Evolutionary conservation across 1,140 invertebrate genomes (phyloP).

Genomic region (Atta colombica): DNA sequence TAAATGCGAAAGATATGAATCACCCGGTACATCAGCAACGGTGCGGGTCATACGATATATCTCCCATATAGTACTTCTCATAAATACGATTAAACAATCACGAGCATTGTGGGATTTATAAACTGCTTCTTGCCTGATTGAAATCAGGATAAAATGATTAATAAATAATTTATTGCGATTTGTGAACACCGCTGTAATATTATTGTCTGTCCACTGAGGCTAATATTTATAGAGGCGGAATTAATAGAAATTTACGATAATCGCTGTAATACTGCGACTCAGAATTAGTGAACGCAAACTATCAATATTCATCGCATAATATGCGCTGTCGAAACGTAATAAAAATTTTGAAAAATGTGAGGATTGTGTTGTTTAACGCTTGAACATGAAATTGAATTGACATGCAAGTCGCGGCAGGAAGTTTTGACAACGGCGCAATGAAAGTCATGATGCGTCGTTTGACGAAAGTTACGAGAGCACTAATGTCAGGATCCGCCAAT

Average conservation of each 20-base stretch:
- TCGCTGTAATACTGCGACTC: conserved; percentile 45
- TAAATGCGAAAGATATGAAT: conserved; percentile 29
- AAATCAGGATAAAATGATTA: conserved; percentile 36
- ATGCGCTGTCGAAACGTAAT: conserved; percentile 1
- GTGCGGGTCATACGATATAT: neutral
- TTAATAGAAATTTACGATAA: conserved; percentile 58
- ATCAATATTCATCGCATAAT: conserved; percentile 32
- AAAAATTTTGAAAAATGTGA: conserved; percentile 33
- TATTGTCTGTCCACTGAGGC: conserved; percentile 17
- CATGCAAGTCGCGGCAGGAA: conserved; percentile 18
- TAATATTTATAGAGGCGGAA: conserved; percentile 23
- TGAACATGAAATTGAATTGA: conserved; percentile 20
- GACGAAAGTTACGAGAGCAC: neutral
- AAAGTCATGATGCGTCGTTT: neutral
- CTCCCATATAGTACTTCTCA: neutral
- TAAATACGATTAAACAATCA: conserved; percentile 39
- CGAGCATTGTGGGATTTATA: conserved; percentile 31
- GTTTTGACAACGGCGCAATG: neutral
- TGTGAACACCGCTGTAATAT: neutral
- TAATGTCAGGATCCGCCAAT: neutral
- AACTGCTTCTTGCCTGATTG: conserved; percentile 16
- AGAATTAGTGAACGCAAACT: conserved; percentile 37
- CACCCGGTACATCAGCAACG: neutral
- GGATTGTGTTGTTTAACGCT: neutral
- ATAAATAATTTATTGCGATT: conserved; percentile 52